Evolutionary conservation across 2,113 vertebrate genomes (phyloP), one percentile per base, ranked within the genome.

Genomic region (Psammodynastes pulverulentus): DNA sequence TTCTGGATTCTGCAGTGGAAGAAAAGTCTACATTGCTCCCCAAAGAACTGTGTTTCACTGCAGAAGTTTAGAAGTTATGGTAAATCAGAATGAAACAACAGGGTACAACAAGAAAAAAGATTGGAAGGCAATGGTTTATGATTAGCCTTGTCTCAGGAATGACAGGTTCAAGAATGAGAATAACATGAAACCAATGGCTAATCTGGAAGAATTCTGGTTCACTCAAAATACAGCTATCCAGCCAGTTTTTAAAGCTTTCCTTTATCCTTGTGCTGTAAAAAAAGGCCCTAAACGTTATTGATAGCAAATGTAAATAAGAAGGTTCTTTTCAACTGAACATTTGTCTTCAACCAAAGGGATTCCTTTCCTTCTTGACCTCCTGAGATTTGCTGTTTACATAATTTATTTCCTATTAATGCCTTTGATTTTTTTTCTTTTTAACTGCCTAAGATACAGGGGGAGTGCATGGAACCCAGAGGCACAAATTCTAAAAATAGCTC

Each of bases 401-500:
- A 45, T 26, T 89, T 89, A 15, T n/a, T 86, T 51, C 92, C n/a
- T 39, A 53, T 45, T 5, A 3, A 92, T 54, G 10, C 39, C 24
- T 95, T 39, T 8, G 8, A n/a, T 52, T 9, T 23, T 51, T 12
- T 4, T 91, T 24, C 84, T 56, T 12, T 4, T 91, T 29, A 54
- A 67, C 34, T 23, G 51, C 84, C 49, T 72, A 93, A 94, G 19
- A 6, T 62, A 34, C 88, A 91, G 34, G 5, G 53, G 19, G 9
- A 7, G 43, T 89, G 19, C 24, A 24, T 24, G 91, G n/a, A 48
- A 39, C 58, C 13, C 7, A 13, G 91, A 4, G 88, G 26, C 93
- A 51, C 67, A 94, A 95, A 95, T 0, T 0, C 93, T 95, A 94
- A 97, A 95, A 96, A 96, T 94, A 94, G 94, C 94, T 94, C 89